Percentiles rank a stretch among this genome's conserved stretches.
phyloP scores from a whole-genome alignment of 2,113 vertebrate species.

The Poeciliopsis retropinna region DNA sequence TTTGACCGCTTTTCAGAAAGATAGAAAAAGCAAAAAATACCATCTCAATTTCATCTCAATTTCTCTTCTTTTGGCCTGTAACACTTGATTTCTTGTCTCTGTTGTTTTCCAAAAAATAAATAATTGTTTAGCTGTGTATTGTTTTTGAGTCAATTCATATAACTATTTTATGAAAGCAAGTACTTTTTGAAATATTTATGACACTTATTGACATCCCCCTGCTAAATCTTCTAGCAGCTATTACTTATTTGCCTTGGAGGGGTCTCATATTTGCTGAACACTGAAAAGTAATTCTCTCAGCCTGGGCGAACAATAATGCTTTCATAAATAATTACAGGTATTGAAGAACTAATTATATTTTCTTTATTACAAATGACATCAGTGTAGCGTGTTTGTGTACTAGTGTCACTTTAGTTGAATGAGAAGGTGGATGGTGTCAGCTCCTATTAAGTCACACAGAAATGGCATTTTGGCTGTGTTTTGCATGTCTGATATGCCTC shows the following conservation, averaged over 20 bases:
- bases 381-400: constrained; percentile 28
- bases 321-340: constrained; percentile 64
- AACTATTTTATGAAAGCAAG: not conserved
- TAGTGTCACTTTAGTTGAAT: constrained; percentile 28
- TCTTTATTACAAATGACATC: constrained; percentile 53
- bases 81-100: not conserved
- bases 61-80: not conserved
- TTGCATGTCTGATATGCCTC: constrained; percentile 26
- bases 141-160: not conserved
- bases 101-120: not conserved
- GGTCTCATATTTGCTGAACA: constrained; percentile 42
- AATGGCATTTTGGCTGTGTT: constrained; percentile 32
- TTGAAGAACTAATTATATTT: constrained; percentile 59
- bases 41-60: not conserved
- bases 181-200: constrained; percentile 22
- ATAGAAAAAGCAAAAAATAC: not conserved
- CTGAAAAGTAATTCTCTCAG: constrained; percentile 49
- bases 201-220: constrained; percentile 17
- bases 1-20: not conserved
- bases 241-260: constrained; percentile 30
- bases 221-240: constrained; percentile 21
- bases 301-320: constrained; percentile 39
- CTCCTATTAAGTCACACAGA: constrained; percentile 39
- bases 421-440: constrained; percentile 43
- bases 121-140: not conserved